phyloP scores from a whole-genome alignment of 2,797 vertebrate genomes.

The Lagorchestes hirsutus region DNA sequence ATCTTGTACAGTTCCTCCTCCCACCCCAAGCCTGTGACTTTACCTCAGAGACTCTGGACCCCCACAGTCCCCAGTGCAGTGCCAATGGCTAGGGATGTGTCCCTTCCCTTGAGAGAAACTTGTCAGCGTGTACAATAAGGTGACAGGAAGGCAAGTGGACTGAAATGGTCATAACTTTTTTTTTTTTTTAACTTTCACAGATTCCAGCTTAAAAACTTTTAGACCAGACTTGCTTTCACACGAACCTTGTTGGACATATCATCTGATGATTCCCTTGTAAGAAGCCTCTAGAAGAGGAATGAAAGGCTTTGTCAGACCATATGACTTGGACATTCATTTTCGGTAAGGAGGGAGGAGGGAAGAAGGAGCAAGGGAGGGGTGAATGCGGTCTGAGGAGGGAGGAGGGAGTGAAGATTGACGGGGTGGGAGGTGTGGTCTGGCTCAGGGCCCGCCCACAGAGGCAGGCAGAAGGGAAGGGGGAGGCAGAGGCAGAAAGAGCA shows the following conservation, averaged over 20 bases:
- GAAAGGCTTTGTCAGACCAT: not conserved
- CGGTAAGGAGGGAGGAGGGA: not conserved
- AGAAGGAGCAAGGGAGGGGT: not conserved
- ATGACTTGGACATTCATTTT: not conserved
- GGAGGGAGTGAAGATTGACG: not conserved
- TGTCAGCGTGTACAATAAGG: too few relatives aligned
- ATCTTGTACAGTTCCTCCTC: not conserved
- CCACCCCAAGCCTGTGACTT: not conserved
- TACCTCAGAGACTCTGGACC: too few relatives aligned
- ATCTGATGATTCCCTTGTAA: too few relatives aligned
- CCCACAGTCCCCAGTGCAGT: too few relatives aligned
- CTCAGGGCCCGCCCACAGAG: not conserved
- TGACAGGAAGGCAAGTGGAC: too few relatives aligned
- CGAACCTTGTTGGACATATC: too few relatives aligned
- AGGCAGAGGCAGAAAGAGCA: not conserved
- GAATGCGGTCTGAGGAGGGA: not conserved
- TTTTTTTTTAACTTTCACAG: too few relatives aligned
- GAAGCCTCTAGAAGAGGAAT: too few relatives aligned
- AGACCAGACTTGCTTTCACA: too few relatives aligned
- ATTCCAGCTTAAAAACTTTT: too few relatives aligned
- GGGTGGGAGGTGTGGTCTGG: not conserved
- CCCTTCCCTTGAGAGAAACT: not conserved
- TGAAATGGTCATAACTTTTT: too few relatives aligned
- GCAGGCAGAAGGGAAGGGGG: not conserved
- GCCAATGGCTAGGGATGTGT: too few relatives aligned